These are phyloP conservation scores for Sitobion miscanthi DNA, from an alignment of 1,140 invertebrate species.

Conservation along the genomic window DNA sequence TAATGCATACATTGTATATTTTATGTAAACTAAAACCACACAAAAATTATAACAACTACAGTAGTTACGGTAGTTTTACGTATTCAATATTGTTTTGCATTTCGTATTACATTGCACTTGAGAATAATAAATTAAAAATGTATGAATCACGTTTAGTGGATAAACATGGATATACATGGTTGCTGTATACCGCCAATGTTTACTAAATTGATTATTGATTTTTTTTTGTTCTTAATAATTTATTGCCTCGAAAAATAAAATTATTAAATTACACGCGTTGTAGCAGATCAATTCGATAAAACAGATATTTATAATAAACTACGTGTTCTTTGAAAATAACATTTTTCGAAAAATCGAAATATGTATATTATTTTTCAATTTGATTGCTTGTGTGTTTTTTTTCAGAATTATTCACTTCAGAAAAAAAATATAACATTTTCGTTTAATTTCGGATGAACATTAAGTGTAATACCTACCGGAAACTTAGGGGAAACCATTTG, in stretches of 20 bases:
- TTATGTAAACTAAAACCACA: background rate
- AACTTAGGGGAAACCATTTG: background rate
- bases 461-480: background rate
- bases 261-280: background rate
- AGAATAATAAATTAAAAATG: background rate
- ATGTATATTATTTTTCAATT: background rate
- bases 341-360: background rate
- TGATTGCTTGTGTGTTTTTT: background rate
- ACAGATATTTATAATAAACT: conserved; percentile 2
- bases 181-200: background rate
- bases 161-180: background rate
- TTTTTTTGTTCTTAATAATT: background rate
- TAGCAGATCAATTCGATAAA: background rate
- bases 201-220: conserved; percentile 1
- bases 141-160: conserved; percentile 15
- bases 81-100: background rate
- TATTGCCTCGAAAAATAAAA: background rate
- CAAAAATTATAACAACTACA: background rate
- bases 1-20: background rate
- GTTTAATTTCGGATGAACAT: background rate
- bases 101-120: background rate
- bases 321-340: background rate
- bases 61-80: background rate
- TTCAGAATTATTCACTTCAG: background rate
- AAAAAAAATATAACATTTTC: background rate